phyloP scores from a whole-genome alignment of 2,888 invertebrate genomes.

The Apamea epomidion region DNA sequence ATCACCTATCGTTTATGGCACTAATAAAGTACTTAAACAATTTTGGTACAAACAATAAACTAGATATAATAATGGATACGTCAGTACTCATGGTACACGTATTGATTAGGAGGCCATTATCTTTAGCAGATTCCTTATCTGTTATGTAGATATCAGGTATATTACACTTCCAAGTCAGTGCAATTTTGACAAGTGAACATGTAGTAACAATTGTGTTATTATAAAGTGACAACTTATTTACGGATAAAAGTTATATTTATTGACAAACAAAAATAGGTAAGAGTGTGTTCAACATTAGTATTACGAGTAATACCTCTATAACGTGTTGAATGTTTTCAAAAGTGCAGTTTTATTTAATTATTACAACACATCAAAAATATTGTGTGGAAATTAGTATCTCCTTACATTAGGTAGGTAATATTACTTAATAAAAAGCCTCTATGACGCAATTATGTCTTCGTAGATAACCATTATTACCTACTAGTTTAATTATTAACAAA shows the following conservation, averaged over 20 bases:
- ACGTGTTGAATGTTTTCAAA: slow-evolving; percentile 1
- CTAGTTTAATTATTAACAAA: background rate
- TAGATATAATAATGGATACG: slow-evolving; percentile 15
- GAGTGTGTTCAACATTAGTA: slow-evolving; percentile 20
- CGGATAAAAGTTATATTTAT: slow-evolving; percentile 25
- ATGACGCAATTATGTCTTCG: slow-evolving; percentile 1
- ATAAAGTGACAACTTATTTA: slow-evolving; percentile 30
- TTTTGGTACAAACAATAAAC: background rate
- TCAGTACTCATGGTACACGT: slow-evolving; percentile 44
- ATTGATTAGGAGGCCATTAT: slow-evolving; percentile 64
- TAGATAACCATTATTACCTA: background rate
- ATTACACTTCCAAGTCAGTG: slow-evolving; percentile 62
- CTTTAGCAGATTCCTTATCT: slow-evolving; percentile 63
- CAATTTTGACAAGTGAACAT: slow-evolving; percentile 62
- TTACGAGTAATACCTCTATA: background rate
- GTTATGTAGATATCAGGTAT: slow-evolving; percentile 56
- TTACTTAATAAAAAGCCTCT: background rate
- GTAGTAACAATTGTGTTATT: slow-evolving; percentile 56
- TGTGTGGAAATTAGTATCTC: background rate
- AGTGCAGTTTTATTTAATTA: background rate
- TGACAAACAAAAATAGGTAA: slow-evolving; percentile 32
- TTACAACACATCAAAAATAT: background rate
- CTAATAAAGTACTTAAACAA: background rate
- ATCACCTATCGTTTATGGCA: background rate
- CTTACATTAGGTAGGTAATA: background rate